Percentiles rank a stretch among this genome's conserved stretches.
phyloP scores from a whole-genome alignment of 2,888 invertebrate species.

The Standfussiana lucernea region DNA sequence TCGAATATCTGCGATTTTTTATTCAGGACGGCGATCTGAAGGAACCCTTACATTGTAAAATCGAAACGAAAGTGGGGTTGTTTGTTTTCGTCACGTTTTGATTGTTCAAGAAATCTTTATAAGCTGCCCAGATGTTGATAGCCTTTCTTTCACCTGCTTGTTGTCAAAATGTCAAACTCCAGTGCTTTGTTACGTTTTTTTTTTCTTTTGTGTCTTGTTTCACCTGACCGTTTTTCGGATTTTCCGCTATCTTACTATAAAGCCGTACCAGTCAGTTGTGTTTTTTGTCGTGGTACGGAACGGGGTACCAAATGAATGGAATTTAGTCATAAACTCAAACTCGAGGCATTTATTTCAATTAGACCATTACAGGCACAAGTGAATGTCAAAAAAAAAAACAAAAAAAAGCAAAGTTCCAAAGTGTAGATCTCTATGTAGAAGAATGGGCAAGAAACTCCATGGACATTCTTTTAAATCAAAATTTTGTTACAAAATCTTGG shows the following conservation, averaged over 20 bases:
- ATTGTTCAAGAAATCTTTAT: constrained; percentile 23
- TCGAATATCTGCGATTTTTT: constrained; percentile 42
- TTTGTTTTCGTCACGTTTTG: constrained; percentile 5
- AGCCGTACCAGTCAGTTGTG: background rate
- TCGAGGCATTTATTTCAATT: too few species aligned
- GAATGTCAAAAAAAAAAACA: too few species aligned
- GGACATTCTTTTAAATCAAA: too few species aligned
- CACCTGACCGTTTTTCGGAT: too few species aligned
- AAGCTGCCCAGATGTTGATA: background rate
- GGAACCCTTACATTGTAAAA: constrained; percentile 8
- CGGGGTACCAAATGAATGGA: too few species aligned
- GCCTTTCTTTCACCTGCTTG: background rate
- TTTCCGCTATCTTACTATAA: background rate
- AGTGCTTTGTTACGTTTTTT: background rate
- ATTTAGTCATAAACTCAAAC: too few species aligned
- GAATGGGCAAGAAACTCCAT: too few species aligned
- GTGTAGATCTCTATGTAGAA: too few species aligned
- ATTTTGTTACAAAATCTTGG: too few species aligned
- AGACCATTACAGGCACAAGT: too few species aligned
- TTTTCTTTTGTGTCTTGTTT: background rate
- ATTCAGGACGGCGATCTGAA: constrained; percentile 17
- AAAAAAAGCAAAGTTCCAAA: too few species aligned
- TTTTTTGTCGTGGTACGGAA: too few species aligned
- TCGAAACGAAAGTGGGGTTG: background rate
- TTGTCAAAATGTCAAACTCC: background rate